Conservation (phyloP, 2,113 vertebrate species). For the Nothoprocta perdicaria region DNA sequence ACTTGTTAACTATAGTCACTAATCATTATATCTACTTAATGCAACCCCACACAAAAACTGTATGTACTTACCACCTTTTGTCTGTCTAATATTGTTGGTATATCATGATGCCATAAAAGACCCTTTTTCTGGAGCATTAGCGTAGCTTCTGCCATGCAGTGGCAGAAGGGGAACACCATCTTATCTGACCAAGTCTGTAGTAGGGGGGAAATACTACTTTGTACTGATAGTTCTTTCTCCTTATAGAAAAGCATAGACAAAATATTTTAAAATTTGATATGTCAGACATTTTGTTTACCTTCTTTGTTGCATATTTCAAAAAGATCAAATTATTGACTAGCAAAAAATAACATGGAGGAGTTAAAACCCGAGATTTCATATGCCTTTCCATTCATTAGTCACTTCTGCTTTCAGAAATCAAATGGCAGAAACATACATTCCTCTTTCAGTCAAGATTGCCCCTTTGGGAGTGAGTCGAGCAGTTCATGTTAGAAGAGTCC, state of each 20-base stretch:
- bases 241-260: neutral
- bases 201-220: neutral
- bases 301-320: slow-evolving; percentile 35
- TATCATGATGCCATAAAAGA: neutral
- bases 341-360: neutral
- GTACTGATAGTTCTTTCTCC: neutral
- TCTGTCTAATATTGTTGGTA: neutral
- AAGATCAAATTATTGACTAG: slow-evolving; percentile 15
- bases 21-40: neutral
- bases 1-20: neutral
- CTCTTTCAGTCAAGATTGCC: slow-evolving; percentile 56
- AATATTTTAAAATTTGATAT: neutral
- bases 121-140: neutral
- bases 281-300: slow-evolving; percentile 1
- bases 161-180: neutral
- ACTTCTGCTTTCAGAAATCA: slow-evolving; percentile 53
- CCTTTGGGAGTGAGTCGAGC: slow-evolving; percentile 58
- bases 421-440: slow-evolving; percentile 57
- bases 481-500: slow-evolving; percentile 43
- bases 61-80: neutral
- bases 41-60: neutral
- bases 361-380: neutral
- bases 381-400: slow-evolving; percentile 48
- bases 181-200: neutral
- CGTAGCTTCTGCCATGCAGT: neutral